Conservation (phyloP, 2,888 invertebrate genomes). For the Acanthacorydalis orientalis region DNA sequence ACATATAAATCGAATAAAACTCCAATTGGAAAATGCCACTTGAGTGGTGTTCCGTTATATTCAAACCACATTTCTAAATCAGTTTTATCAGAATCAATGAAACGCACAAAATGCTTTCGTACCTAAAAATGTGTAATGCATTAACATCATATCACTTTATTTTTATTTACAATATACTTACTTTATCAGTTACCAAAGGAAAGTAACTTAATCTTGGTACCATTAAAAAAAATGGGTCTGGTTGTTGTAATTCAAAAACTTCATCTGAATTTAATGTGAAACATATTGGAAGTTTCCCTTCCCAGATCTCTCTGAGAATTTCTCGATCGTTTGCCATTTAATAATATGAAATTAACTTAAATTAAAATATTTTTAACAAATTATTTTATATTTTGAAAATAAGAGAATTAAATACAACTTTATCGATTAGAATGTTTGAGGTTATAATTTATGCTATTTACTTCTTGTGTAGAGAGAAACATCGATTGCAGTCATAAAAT, state of each 20-base stretch:
- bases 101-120: conserved; percentile 72
- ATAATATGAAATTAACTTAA: not conserved
- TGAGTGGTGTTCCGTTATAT: conserved; percentile 77
- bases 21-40: conserved; percentile 79
- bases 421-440: not conserved
- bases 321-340: conserved; percentile 89
- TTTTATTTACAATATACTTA: conserved; percentile 22
- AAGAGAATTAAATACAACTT: too few relatives aligned
- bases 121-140: conserved; percentile 35
- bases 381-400: too few relatives aligned
- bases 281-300: conserved; percentile 85
- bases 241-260: conserved; percentile 72
- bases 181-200: conserved; percentile 89
- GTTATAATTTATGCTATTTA: not conserved
- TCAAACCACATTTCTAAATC: conserved; percentile 91
- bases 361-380: too few relatives aligned
- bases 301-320: conserved; percentile 89
- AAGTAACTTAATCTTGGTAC: conserved; percentile 87
- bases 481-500: too few relatives aligned
- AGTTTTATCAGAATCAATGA: conserved; percentile 62
- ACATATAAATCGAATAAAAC: conserved; percentile 69
- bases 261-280: conserved; percentile 82
- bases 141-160: not conserved
- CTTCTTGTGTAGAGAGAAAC: too few relatives aligned
- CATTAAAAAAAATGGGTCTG: conserved; percentile 87